Conservation (phyloP, 2,113 vertebrate genomes). For the Oplegnathus fasciatus region DNA sequence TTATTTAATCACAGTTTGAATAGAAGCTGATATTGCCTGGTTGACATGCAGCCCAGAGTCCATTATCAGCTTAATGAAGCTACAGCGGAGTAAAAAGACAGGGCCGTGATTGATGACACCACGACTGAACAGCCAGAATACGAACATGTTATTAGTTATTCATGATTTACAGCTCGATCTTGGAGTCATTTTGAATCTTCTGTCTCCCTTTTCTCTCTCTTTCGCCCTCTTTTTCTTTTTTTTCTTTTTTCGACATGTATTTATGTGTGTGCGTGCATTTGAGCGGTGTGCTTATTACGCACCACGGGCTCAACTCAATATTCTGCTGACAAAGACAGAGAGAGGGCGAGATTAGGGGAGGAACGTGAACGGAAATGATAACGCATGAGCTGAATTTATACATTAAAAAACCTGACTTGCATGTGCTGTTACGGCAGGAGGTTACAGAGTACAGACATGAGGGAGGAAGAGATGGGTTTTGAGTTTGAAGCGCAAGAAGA, state of each 20-base stretch:
- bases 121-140: conserved; percentile 17
- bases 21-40: conserved; percentile 44
- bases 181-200: conserved; percentile 39
- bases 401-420: conserved; percentile 46
- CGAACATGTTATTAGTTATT: conserved; percentile 56
- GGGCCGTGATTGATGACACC: conserved; percentile 59
- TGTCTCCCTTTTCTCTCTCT: not conserved
- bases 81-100: conserved; percentile 20
- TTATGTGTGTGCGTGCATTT: not conserved
- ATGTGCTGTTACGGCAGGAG: not conserved
- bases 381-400: conserved; percentile 47
- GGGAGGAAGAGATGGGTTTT: not conserved
- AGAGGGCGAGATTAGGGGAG: conserved; percentile 28
- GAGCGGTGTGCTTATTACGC: not conserved
- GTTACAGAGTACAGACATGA: not conserved
- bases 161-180: conserved; percentile 53
- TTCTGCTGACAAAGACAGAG: conserved; percentile 70
- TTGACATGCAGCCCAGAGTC: conserved; percentile 54
- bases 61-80: conserved; percentile 71
- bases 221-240: not conserved
- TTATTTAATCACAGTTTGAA: conserved; percentile 66
- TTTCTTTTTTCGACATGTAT: not conserved
- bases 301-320: conserved; percentile 28
- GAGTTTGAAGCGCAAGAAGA: not conserved
- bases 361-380: conserved; percentile 42